These are phyloP conservation scores for Semnornis frantzii DNA, from an alignment of 2,113 vertebrate species.

Conservation along the genomic window DNA sequence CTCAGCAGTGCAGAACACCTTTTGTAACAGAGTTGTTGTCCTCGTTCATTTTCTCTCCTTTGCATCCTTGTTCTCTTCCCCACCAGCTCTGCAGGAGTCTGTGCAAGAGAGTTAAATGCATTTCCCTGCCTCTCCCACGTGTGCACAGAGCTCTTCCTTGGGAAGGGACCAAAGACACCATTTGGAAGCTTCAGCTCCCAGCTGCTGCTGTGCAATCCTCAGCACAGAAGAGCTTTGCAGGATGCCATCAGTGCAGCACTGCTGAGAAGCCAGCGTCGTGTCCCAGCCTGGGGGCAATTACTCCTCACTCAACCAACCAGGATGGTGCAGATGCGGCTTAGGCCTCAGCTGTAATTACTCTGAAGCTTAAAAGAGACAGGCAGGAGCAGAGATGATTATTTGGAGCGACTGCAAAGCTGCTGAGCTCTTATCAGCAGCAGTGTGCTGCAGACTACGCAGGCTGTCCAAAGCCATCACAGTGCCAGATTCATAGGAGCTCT, in stretches of 20 bases:
- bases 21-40: background rate
- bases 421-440: background rate
- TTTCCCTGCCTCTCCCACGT: background rate
- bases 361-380: background rate
- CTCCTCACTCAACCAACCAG: background rate
- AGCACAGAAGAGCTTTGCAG: background rate
- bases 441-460: background rate
- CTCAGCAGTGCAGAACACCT: background rate
- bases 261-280: background rate
- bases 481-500: background rate
- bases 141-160: background rate
- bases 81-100: background rate
- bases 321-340: slow-evolving; percentile 20
- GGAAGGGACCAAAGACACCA: background rate
- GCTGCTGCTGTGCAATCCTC: background rate
- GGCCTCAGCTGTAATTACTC: background rate
- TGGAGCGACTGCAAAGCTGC: background rate
- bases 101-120: background rate
- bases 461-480: background rate
- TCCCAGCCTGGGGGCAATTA: background rate
- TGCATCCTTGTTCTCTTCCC: background rate
- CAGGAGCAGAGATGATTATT: slow-evolving; percentile 23
- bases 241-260: background rate
- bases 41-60: background rate
- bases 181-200: background rate